Base-by-base conservation (phyloP, 2,888 invertebrate species). In the Euphydryas editha region DNA sequence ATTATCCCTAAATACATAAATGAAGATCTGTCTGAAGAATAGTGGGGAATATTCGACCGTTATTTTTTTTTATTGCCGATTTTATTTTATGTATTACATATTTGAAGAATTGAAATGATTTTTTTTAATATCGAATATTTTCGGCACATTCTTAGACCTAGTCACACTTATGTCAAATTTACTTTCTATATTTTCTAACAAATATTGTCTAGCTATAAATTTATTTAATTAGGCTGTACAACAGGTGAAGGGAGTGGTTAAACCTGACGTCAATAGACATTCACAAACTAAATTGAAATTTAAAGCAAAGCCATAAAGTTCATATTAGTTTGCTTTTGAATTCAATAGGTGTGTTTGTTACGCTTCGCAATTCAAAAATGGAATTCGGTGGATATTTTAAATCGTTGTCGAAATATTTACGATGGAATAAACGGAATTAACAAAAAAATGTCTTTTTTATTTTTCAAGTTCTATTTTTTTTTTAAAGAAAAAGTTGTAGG, bases 321-420 rank as follows among this genome's bases (percentile, higher is more conserved):
- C 6, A 51, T 15, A n/a, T 51, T 51, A 20, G 24, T 24, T n/a
- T 21, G n/a, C 7, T 7, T 11, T 51, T 7, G 7, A 51, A 11
- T 51, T 47, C 37, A 55, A 69, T 58, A 72, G 73, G 73, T 62
- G 72, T 69, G 70, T 60, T 70, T 67, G 73, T 21, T 47, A 6
- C 49, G 24, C 24, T 51, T n/a, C 21, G 77, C 76, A 73, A 80
- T 82, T 84, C 78, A 76, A 81, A 86, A 80, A 80, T 79, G 80
- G 81, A 81, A 83, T 85, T 81, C 72, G 73, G 73, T 76, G 66
- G 80, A 79, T 76, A 82, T 83, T 83, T 82, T 59, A 73, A 73
- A 72, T n/a, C 70, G 64, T 59, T 68, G 65, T 69, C 69, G 68
- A 65, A 67, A 67, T 44, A 4, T 44, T 44, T 44, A 44, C 42